Evolutionary conservation across 1,140 invertebrate genomes (phyloP).

Genomic region (Apis laboriosa): DNA sequence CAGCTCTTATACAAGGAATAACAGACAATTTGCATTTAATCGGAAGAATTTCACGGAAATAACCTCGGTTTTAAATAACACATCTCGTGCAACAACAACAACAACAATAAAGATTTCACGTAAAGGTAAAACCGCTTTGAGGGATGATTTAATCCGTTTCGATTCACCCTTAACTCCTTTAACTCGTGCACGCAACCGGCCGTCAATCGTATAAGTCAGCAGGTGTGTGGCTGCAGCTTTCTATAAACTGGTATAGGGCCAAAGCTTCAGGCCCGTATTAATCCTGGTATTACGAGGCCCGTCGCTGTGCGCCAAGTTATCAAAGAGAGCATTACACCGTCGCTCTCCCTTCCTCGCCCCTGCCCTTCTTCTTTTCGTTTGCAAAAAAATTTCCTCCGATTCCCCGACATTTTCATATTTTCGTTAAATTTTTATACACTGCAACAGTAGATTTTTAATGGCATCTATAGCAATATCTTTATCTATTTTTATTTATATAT

Average conservation of each 20-base stretch:
- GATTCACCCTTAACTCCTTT: not conserved
- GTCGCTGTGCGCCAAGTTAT: constrained; percentile 46
- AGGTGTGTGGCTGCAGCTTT: constrained; percentile 60
- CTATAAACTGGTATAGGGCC: constrained; percentile 74
- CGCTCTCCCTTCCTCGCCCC: constrained; percentile 9
- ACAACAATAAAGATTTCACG: too few species aligned
- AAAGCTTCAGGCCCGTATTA: constrained; percentile 73
- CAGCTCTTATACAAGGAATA: too few species aligned
- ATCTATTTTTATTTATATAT: too few species aligned
- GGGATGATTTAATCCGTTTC: constrained; percentile 6
- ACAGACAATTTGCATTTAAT: too few species aligned
- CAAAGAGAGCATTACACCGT: constrained; percentile 55
- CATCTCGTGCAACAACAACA: too few species aligned
- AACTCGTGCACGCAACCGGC: not conserved
- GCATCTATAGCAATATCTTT: too few species aligned
- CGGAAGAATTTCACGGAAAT: too few species aligned
- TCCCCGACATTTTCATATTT: not conserved
- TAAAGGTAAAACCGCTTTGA: too few species aligned
- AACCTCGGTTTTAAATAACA: too few species aligned
- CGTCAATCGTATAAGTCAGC: constrained; percentile 36
- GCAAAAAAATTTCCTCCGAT: not conserved
- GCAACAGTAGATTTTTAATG: too few species aligned
- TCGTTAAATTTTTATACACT: not conserved
- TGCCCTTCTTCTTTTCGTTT: too few species aligned
- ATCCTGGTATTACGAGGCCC: constrained; percentile 53